Base-by-base conservation (phyloP, 2,888 invertebrate genomes). In the Ormyrus labotus region DNA sequence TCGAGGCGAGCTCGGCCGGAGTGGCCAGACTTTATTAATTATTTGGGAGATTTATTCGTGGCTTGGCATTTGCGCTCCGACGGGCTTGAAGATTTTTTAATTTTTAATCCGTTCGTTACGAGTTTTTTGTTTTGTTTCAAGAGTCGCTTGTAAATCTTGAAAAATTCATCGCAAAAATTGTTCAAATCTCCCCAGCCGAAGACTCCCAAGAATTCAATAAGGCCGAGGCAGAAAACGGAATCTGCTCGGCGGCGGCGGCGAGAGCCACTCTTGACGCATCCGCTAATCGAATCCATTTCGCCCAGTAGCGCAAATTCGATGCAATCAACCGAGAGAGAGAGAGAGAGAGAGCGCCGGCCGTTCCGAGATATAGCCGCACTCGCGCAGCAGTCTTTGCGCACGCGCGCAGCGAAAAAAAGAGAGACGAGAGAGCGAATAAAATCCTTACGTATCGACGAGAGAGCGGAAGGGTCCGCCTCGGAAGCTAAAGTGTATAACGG, bases 401-500 rank as follows among this genome's bases (percentile, higher is more conserved):
- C n/a, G 9, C 53, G 48, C 11, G 34, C 47, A 73, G 61, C 19
- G 10, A 71, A 57, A 69, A 57, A 51, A 34, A 10, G 11, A 61
- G 48, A 50, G 11, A 60, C 50, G 51, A 61, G 55, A 64, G 48
- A 58, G 51, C 51, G 72, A 55, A 34, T 55, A 50, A 55, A n/a
- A 73, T 6, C 10, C 55, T 6, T 19, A 19, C n/a, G 13, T 58
- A 78, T 67, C 75, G 55, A 60, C 50, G 68, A 61, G 63, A 78
- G 80, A 83, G 83, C 84, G 86, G 83, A 85, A 86, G 84, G 84
- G 84, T 73, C 72, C 58, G 57, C 55, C 71, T 83, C 85, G 83
- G 78, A 86, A 87, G 83, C 85, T 86, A 84, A 87, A 87, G 86
- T 84, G 86, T 87, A 85, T 87, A 87, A 89, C 87, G 86, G 87